Conservation (phyloP, 2,797 vertebrate genomes). For the Todus mexicanus region DNA sequence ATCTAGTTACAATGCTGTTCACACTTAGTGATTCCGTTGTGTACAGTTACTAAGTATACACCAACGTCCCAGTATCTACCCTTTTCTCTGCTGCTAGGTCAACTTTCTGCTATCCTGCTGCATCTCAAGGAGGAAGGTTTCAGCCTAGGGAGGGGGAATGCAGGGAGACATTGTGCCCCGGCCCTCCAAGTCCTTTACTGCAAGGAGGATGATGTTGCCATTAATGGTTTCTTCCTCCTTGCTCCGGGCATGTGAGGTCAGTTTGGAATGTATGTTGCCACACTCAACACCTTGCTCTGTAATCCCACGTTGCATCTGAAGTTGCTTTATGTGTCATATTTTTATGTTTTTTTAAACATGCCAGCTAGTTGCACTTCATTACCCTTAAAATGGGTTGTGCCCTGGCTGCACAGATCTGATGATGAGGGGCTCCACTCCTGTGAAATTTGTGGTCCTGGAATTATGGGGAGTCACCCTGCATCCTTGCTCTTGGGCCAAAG, state of each 20-base stretch:
- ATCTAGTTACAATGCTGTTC: background rate
- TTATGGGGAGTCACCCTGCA: fast-evolving
- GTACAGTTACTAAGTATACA: background rate
- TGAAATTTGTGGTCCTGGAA: background rate
- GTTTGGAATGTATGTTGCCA: background rate
- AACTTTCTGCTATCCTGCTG: background rate
- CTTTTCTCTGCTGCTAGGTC: background rate
- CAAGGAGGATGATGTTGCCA: background rate
- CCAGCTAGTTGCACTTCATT: background rate
- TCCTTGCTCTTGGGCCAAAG: background rate
- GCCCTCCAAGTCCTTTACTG: background rate
- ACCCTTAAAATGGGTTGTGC: background rate
- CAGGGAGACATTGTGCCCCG: background rate
- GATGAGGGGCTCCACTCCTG: background rate
- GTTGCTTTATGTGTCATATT: background rate
- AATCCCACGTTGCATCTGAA: background rate
- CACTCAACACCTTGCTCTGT: fast-evolving
- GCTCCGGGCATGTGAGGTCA: fast-evolving
- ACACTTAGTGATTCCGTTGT: background rate
- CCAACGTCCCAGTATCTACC: background rate
- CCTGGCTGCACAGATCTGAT: background rate
- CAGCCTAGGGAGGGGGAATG: background rate
- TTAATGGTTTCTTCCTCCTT: background rate
- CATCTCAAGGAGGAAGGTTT: background rate
- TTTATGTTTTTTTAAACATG: background rate